phyloP scores from a whole-genome alignment of 2,113 vertebrate species.

The Stomatorhinus ivindoensis region DNA sequence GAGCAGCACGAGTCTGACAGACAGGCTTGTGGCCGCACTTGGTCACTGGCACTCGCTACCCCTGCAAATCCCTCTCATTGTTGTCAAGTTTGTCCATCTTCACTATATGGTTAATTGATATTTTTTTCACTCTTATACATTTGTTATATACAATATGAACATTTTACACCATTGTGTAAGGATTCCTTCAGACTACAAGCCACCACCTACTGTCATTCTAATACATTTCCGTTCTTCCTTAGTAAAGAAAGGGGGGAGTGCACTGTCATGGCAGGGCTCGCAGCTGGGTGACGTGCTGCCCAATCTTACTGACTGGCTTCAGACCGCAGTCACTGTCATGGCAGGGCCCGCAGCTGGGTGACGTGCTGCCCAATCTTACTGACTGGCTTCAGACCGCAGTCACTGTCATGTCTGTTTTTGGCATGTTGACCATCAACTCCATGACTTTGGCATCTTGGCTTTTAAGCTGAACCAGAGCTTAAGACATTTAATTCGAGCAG shows the following conservation, averaged over 20 bases:
- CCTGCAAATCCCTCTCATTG: not conserved
- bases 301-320: too few species aligned
- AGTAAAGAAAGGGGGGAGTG: not conserved
- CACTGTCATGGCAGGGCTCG: too few species aligned
- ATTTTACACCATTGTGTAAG: not conserved
- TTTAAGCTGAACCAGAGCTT: not conserved
- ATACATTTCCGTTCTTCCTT: not conserved
- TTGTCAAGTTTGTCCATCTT: not conserved
- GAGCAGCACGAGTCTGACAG: not conserved
- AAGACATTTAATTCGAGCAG: not conserved
- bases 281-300: not conserved
- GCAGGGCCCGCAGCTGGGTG: too few species aligned
- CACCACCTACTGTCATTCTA: not conserved
- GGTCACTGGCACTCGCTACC: not conserved
- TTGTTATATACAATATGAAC: not conserved
- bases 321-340: too few species aligned
- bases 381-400: too few species aligned
- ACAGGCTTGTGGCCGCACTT: not conserved
- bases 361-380: too few species aligned
- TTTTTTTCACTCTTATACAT: not conserved
- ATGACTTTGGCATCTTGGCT: constrained; percentile 12
- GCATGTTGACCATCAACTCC: not conserved
- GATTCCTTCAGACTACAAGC: not conserved
- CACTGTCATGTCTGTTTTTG: not conserved
- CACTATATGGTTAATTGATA: not conserved